These are phyloP conservation scores for Sardina pilchardus DNA, from an alignment of 2,113 vertebrate genomes.

Conservation along the genomic window DNA sequence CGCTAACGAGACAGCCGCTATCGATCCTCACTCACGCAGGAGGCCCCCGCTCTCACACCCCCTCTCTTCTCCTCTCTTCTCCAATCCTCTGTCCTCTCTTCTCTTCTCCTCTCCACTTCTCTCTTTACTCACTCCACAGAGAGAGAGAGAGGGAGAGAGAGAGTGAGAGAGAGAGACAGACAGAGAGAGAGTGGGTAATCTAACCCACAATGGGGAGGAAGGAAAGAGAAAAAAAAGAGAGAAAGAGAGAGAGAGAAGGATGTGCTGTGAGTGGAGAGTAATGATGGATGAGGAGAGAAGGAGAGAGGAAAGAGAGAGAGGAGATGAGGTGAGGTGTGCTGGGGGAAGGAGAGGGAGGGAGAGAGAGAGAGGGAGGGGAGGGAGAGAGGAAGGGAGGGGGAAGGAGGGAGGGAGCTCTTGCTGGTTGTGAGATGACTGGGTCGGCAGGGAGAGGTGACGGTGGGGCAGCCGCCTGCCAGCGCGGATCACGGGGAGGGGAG, in stretches of 20 bases:
- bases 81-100: too few relatives aligned
- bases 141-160: background rate
- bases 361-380: too few relatives aligned
- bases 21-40: conserved; percentile 30
- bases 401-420: too few relatives aligned
- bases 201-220: background rate
- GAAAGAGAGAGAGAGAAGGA: background rate
- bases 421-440: too few relatives aligned
- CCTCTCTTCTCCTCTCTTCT: too few relatives aligned
- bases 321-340: background rate
- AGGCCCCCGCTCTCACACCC: background rate
- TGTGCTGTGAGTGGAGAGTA: conserved; percentile 18
- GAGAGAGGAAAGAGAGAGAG: conserved; percentile 12
- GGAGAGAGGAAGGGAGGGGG: too few relatives aligned
- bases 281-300: conserved; percentile 36
- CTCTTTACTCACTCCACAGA: background rate
- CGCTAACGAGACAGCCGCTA: conserved; percentile 39
- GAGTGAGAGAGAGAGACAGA: too few relatives aligned
- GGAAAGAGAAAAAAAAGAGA: background rate
- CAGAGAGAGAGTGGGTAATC: background rate
- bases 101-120: too few relatives aligned
- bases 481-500: background rate
- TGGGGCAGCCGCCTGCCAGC: background rate
- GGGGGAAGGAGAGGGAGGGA: background rate
- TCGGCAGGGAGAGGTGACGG: too few relatives aligned